Percentiles rank a stretch among this genome's conserved stretches.
These are phyloP conservation scores for Mesitornis unicolor DNA, from an alignment of 2,113 vertebrate genomes.

Conservation along the genomic window DNA sequence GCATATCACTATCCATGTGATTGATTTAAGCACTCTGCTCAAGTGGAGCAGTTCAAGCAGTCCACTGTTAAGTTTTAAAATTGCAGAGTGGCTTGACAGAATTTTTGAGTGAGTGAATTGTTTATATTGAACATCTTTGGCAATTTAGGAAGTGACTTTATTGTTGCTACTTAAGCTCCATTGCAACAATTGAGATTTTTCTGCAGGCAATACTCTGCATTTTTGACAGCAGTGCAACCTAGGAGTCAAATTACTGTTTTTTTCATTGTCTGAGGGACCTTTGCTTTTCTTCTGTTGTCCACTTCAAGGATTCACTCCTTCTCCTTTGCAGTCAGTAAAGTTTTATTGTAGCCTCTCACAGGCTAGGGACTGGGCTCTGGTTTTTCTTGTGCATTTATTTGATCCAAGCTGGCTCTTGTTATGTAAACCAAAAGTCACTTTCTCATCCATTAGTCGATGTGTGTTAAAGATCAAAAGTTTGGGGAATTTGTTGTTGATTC, in stretches of 20 bases:
- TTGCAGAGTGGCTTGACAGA: background rate
- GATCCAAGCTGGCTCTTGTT: conserved; percentile 20
- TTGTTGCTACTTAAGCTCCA: background rate
- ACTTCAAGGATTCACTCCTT: background rate
- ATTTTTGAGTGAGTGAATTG: background rate
- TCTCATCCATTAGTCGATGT: conserved; percentile 49
- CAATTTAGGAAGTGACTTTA: background rate
- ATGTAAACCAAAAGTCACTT: conserved; percentile 58
- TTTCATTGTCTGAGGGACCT: background rate
- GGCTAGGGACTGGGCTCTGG: background rate
- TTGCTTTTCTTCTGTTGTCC: background rate
- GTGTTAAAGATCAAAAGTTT: conserved; percentile 45
- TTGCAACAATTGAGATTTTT: background rate
- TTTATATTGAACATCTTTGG: background rate
- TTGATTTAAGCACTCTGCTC: background rate
- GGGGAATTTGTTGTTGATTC: conserved; percentile 23
- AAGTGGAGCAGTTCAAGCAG: background rate
- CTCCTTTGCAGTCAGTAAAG: background rate
- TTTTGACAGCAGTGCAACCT: conserved; percentile 14
- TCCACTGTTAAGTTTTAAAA: background rate
- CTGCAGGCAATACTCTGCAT: background rate
- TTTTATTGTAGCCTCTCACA: background rate
- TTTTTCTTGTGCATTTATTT: conserved; percentile 15
- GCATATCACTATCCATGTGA: background rate
- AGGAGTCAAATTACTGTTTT: background rate